Base-by-base conservation (phyloP, 2,797 vertebrate genomes). In the Manis pentadactyla region DNA sequence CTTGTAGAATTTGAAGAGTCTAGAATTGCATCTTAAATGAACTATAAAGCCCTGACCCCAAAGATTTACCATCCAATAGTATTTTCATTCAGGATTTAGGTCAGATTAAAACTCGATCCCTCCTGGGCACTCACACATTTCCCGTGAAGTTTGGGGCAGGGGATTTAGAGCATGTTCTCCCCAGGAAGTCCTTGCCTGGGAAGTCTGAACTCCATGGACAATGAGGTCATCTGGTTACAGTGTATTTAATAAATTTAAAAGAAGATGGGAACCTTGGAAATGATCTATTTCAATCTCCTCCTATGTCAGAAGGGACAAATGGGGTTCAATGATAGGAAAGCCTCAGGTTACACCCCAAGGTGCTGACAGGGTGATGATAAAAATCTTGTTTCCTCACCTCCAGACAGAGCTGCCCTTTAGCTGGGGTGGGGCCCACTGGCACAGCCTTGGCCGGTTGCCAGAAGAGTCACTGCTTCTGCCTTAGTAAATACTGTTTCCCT, bases 371-470 rank as follows among this genome's bases (percentile, higher is more conserved):
- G 23, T 21, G 49, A 79, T 31, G 51, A 46, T 34, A 69, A 59
- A 79, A 46, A 29, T 21, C 9, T 29, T 29, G 27, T 11, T 31
- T 39, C 57, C 9, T 84, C 34, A 4, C 18, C 12, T 53, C 42
- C 37, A 53, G 55, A 73, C 0, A 7, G 78, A 63, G 19, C 79
- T 19, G 9, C 31, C 42, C 66, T 27, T 51, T 19, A 55, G 57
- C 57, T 34, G 55, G 31, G 78, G 15, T 0, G 1, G n/a, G 29
- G 31, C 5, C 64, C 42, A 23, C 5, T 0, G 1, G 19, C 31
- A 9, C 3, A 39, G 53, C 9, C 21, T 19, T 15, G 46, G 17
- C 2, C 15, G 42, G 6, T 27, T 61, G 39, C 13, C 7, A 49
- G 53, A 57, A 46, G 19, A 37, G 8, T 29, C 55, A 19, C 19